Evolutionary conservation across 2,888 invertebrate genomes (phyloP).

Genomic region (Cyaniris semiargus): DNA sequence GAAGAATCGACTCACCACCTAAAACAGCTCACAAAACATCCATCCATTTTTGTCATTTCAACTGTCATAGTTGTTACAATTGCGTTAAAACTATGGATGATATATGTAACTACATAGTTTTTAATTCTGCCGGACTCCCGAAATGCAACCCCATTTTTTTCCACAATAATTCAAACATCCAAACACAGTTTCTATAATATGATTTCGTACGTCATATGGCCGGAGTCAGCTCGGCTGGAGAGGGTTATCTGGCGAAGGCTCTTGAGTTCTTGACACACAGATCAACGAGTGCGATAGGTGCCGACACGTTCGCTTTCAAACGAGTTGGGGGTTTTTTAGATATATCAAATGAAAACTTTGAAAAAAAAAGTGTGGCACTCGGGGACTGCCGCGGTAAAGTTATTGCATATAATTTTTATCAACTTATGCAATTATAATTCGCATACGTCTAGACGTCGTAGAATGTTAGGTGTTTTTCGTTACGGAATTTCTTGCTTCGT

Average conservation of each 20-base stretch:
- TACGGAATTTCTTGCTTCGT: no score
- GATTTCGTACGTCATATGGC: background rate
- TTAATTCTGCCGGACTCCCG: no score
- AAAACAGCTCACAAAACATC: background rate
- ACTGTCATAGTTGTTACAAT: no score
- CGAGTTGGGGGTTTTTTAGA: background rate
- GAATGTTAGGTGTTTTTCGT: no score
- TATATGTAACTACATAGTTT: no score
- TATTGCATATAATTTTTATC: no score
- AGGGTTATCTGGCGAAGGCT: slow-evolving; percentile 2
- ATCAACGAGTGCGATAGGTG: background rate
- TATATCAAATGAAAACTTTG: background rate
- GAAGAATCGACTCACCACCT: background rate
- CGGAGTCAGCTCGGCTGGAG: slow-evolving; percentile 1
- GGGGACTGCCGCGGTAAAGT: no score
- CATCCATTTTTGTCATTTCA: no score
- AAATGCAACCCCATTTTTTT: background rate
- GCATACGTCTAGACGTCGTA: no score
- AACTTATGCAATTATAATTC: no score
- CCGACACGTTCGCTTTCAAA: background rate
- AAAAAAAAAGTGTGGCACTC: no score
- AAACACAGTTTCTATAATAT: background rate
- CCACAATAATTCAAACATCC: background rate
- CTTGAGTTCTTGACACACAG: slow-evolving; percentile 12
- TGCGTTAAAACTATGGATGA: no score